These are phyloP conservation scores for Polydrusus cervinus DNA, from an alignment of 2,888 invertebrate genomes.

Conservation along the genomic window DNA sequence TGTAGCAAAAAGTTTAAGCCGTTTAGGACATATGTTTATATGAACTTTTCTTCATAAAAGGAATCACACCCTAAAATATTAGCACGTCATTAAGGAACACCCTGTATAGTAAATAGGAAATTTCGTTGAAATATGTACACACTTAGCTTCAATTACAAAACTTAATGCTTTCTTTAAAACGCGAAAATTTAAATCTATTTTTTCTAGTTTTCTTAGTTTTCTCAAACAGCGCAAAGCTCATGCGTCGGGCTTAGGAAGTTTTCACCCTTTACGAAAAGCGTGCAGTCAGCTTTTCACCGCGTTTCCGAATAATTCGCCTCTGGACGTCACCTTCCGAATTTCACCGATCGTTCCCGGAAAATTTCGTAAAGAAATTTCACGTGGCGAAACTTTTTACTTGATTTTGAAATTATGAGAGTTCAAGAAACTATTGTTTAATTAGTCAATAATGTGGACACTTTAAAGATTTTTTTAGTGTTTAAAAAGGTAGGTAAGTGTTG, in stretches of 20 bases:
- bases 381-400: slow-evolving; percentile 9
- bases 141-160: not conserved
- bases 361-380: slow-evolving; percentile 11
- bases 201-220: slow-evolving; percentile 20
- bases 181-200: slow-evolving; percentile 1
- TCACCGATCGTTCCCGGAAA: slow-evolving; percentile 6
- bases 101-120: too few relatives aligned
- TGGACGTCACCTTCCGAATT: not conserved
- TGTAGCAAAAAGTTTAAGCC: too few relatives aligned
- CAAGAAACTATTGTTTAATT: not conserved
- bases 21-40: too few relatives aligned
- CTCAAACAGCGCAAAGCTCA: slow-evolving; percentile 31
- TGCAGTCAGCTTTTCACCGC: slow-evolving; percentile 36
- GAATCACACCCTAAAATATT: too few relatives aligned
- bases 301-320: slow-evolving; percentile 4
- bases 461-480: not conserved
- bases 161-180: not conserved
- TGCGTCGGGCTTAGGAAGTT: slow-evolving; percentile 40
- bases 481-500: too few relatives aligned
- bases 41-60: too few relatives aligned
- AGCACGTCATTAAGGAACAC: too few relatives aligned
- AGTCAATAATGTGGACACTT: not conserved
- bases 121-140: too few relatives aligned
- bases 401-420: not conserved
- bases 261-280: slow-evolving; percentile 40